Evolutionary conservation across 1,140 invertebrate genomes (phyloP).

Genomic region (Dermatophagoides farinae): DNA sequence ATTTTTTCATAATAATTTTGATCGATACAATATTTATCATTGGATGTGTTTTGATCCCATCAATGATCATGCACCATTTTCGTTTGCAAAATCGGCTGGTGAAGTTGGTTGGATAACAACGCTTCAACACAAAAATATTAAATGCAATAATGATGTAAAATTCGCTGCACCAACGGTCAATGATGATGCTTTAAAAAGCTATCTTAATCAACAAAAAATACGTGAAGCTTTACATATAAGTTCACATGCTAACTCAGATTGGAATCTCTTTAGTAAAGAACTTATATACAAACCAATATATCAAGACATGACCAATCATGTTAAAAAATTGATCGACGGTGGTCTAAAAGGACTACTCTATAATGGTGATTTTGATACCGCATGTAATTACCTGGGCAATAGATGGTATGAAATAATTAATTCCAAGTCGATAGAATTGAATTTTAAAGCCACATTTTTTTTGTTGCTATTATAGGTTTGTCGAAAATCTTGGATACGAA

Average conservation of each 20-base stretch:
- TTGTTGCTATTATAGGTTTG: slow-evolving; percentile 22
- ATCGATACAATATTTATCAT: slow-evolving; percentile 28
- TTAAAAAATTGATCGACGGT: slow-evolving; percentile 19
- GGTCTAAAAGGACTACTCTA: slow-evolving; percentile 30
- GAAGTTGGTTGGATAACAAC: no score
- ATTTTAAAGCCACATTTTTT: neutral
- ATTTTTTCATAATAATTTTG: slow-evolving; percentile 16
- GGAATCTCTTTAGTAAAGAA: slow-evolving; percentile 17
- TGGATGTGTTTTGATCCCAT: no score
- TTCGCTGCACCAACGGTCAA: slow-evolving; percentile 7
- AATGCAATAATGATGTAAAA: no score
- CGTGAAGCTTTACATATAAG: slow-evolving; percentile 28
- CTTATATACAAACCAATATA: slow-evolving; percentile 22
- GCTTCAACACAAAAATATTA: no score
- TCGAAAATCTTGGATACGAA: slow-evolving; percentile 24
- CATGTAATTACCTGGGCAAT: slow-evolving; percentile 35
- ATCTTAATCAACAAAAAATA: slow-evolving; percentile 25
- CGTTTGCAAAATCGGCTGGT: no score
- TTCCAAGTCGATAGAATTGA: neutral
- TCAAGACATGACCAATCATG: slow-evolving; percentile 21
- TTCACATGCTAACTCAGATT: slow-evolving; percentile 15
- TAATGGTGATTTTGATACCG: slow-evolving; percentile 38
- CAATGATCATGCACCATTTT: no score
- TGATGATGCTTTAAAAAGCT: slow-evolving; percentile 22
- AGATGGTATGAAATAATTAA: slow-evolving; percentile 24